These are phyloP conservation scores for Syrmaticus mikado DNA, from an alignment of 2,113 vertebrate species.

Conservation along the genomic window DNA sequence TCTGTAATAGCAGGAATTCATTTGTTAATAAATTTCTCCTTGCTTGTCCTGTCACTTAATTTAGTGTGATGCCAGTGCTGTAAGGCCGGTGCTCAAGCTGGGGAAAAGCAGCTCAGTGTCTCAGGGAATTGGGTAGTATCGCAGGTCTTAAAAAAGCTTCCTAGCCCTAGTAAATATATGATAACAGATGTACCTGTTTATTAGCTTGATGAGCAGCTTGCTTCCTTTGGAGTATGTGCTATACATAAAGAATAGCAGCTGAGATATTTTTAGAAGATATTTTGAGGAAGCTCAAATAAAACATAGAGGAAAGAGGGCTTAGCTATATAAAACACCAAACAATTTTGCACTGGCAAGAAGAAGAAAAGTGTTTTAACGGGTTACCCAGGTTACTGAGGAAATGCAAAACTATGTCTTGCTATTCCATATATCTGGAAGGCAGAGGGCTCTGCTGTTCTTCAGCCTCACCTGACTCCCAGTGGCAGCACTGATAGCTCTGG, in stretches of 20 bases:
- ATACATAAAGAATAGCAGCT: background rate
- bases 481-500: background rate
- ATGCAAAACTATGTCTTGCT: background rate
- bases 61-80: background rate
- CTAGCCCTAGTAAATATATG: background rate
- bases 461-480: background rate
- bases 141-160: background rate
- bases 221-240: background rate
- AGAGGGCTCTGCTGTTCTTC: background rate
- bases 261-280: background rate
- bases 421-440: background rate
- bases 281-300: background rate
- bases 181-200: background rate
- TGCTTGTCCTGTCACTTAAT: background rate
- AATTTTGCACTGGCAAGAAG: background rate
- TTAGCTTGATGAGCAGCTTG: background rate
- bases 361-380: background rate
- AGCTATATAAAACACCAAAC: background rate
- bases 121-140: background rate
- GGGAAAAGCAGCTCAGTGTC: background rate
- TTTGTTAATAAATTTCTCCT: slow-evolving; percentile 23
- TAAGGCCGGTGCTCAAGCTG: background rate
- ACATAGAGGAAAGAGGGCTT: background rate
- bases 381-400: background rate
- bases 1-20: slow-evolving; percentile 21